Conservation (phyloP, 1,140 invertebrate genomes). For the Drosophila ogumai region DNA sequence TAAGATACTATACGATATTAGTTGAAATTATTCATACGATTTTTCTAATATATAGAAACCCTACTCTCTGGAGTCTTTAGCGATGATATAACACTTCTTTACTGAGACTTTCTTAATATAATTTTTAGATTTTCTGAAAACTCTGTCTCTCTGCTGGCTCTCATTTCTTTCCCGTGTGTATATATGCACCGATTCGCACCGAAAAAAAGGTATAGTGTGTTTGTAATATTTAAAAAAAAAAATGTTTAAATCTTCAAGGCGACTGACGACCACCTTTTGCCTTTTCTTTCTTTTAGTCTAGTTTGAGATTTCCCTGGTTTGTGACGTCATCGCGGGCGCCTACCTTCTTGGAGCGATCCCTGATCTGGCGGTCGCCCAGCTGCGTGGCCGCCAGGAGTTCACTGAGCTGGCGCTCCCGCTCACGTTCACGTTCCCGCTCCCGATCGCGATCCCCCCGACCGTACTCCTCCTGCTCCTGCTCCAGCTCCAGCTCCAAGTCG, state of each 20-base stretch:
- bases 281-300: conserved; percentile 39
- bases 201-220: conserved; percentile 5
- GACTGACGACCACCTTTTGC: neutral
- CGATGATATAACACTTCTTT: neutral
- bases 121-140: conserved; percentile 1
- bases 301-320: conserved; percentile 76
- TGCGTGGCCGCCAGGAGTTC: conserved; percentile 70
- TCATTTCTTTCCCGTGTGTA: neutral
- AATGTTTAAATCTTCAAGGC: conserved; percentile 7
- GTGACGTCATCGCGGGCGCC: conserved; percentile 66
- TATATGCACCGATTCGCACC: neutral
- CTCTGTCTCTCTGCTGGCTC: neutral
- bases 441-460: conserved; percentile 9
- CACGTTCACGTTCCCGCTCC: conserved; percentile 23
- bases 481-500: conserved; percentile 11
- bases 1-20: neutral
- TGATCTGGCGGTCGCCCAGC: conserved; percentile 46
- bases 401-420: conserved; percentile 52
- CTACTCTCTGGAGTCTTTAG: neutral
- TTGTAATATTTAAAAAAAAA: neutral
- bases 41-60: neutral
- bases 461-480: neutral
- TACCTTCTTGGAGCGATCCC: conserved; percentile 72
- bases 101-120: neutral
- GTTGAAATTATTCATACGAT: neutral